These are phyloP conservation scores for Agapornis roseicollis DNA, from an alignment of 2,113 vertebrate genomes.

Conservation along the genomic window DNA sequence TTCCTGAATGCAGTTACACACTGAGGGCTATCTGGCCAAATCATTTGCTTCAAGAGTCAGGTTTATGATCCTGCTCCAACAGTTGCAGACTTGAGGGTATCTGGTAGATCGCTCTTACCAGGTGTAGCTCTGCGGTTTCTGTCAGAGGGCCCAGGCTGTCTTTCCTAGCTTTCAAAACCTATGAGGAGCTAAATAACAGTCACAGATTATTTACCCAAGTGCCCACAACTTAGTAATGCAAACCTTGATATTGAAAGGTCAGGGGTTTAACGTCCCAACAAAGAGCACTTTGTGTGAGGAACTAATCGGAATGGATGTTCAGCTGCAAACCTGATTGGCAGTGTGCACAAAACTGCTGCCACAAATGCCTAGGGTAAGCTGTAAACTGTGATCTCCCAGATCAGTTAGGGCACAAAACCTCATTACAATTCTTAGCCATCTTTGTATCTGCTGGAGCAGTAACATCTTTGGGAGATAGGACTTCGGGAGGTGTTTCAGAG, in stretches of 20 bases:
- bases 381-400: conserved; percentile 31
- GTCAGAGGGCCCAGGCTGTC: not conserved
- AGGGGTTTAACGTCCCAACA: conserved; percentile 26
- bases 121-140: not conserved
- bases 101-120: not conserved
- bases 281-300: conserved; percentile 1
- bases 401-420: not conserved
- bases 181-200: not conserved
- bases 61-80: not conserved
- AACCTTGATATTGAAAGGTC: conserved; percentile 17
- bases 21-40: not conserved
- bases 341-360: conserved; percentile 21
- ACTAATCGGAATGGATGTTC: not conserved
- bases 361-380: conserved; percentile 51
- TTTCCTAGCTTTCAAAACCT: not conserved
- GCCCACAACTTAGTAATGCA: not conserved
- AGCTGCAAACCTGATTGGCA: conserved; percentile 52
- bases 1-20: not conserved
- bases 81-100: not conserved
- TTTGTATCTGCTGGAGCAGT: conserved; percentile 10
- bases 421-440: not conserved
- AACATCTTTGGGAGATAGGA: not conserved
- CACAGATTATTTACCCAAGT: not conserved
- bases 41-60: not conserved
- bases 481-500: not conserved